Percentiles rank a stretch among this genome's conserved stretches.
These are phyloP conservation scores for Pipra filicauda DNA, from an alignment of 2,113 vertebrate species.

Conservation along the genomic window DNA sequence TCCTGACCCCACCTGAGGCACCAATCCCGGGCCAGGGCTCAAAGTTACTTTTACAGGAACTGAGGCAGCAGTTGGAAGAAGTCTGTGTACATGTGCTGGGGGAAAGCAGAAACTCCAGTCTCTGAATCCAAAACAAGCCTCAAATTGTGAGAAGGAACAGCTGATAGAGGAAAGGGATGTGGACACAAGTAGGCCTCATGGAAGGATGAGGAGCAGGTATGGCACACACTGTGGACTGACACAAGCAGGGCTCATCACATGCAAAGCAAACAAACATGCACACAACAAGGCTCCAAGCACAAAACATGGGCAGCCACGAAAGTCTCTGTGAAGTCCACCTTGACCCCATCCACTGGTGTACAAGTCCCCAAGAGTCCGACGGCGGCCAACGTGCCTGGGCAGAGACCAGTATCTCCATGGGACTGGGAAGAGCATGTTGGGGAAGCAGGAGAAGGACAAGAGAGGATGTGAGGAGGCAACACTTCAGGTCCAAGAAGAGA, in stretches of 20 bases:
- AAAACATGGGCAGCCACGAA: constrained; percentile 38
- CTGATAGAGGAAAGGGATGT: not conserved
- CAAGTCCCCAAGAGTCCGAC: constrained; percentile 96
- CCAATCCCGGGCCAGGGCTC: not conserved
- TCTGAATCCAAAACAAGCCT: not conserved
- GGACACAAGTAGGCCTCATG: not conserved
- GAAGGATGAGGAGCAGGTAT: not conserved
- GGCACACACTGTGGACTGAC: not conserved
- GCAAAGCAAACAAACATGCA: constrained; percentile 71
- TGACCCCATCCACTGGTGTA: constrained; percentile 91
- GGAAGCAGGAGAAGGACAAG: constrained; percentile 80
- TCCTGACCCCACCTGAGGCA: not conserved
- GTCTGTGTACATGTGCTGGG: not conserved
- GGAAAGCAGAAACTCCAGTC: not conserved
- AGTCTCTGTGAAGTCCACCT: constrained; percentile 84
- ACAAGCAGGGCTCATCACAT: constrained; percentile 30
- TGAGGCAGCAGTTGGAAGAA: not conserved
- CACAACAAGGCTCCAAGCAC: constrained; percentile 34
- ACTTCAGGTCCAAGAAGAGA: not conserved
- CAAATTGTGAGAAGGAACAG: not conserved
- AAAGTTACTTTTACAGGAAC: not conserved
- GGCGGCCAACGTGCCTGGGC: constrained; percentile 89
- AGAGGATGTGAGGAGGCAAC: constrained; percentile 72
- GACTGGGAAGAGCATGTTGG: constrained; percentile 82
- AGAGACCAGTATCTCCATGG: constrained; percentile 96